Base-by-base conservation (phyloP, 2,888 invertebrate genomes). In the Noctua janthina region DNA sequence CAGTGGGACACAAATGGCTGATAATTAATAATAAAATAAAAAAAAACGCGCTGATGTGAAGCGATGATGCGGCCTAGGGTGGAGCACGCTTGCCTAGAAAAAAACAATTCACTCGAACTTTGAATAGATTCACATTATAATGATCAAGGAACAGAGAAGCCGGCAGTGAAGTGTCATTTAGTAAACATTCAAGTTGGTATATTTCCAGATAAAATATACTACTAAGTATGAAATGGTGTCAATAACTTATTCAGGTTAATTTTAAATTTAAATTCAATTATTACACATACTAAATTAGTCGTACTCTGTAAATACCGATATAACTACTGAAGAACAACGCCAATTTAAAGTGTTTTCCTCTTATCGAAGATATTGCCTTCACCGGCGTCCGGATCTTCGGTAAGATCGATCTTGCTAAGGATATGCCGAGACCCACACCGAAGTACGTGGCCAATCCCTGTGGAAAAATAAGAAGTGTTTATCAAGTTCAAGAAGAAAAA, bases 221-320 rank as follows among this genome's bases (percentile, higher is more conserved):
- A 20, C 6, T 54, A 20, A 20, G 20, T 20, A 54, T 54, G 17
- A 17, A 64, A 17, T 17, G 29, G 17, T 7, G 2, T 62, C 17
- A 67, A 13, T 2, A 5, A 67, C 13, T 43, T 43, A 13, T 43
- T 67, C 13, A 66, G 20, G 15, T 20, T 1, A 20, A 66, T 8
- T n/a, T n/a, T n/a, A 39, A 23, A 46, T 15, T 56, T 13, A 39
- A 69, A 49, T 75, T 72, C 0, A 64, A 71, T 39, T 70, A 87
- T 71, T 70, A 84, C 75, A 69, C 51, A 88, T 70, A 84, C 88
- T 90, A 91, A 92, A 93, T 89, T 88, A 91, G 84, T 94, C 95
- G 94, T 96, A 97, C 97, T 96, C 96, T 96, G 93, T 97, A 97
- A 94, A 97, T 97, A 95, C 97, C 97, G 86, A 96, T 96, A 93